Conservation (phyloP, 2,888 invertebrate genomes). For the Diarsia brunnea region DNA sequence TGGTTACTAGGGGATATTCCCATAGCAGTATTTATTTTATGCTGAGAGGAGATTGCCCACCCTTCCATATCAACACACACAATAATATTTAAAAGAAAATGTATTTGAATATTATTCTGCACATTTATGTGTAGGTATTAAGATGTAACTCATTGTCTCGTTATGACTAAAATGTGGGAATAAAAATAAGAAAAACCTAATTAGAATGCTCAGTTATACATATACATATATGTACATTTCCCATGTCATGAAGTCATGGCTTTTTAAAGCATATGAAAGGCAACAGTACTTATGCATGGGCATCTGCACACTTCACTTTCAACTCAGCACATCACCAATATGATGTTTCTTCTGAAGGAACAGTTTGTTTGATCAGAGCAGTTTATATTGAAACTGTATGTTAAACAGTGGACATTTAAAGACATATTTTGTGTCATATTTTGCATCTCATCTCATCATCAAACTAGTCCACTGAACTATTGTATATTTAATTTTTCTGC, state of each 20-base stretch:
- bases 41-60: background rate
- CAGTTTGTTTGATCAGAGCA: background rate
- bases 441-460: background rate
- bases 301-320: background rate
- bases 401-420: background rate
- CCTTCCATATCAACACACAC: background rate
- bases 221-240: slow-evolving; percentile 6
- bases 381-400: background rate
- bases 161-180: slow-evolving; percentile 57
- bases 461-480: no score
- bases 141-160: slow-evolving; percentile 40
- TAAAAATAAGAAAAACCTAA: slow-evolving; percentile 16
- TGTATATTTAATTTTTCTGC: background rate
- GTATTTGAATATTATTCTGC: slow-evolving; percentile 8
- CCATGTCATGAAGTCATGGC: slow-evolving; percentile 2
- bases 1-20: background rate
- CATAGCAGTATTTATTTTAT: background rate
- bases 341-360: background rate
- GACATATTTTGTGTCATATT: background rate
- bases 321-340: background rate
- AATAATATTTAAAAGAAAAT: background rate
- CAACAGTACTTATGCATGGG: background rate
- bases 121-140: slow-evolving; percentile 28
- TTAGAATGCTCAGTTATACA: slow-evolving; percentile 7
- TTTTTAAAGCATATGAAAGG: background rate